phyloP scores from a whole-genome alignment of 2,888 invertebrate species.

The Alviniconcha strummeri region DNA sequence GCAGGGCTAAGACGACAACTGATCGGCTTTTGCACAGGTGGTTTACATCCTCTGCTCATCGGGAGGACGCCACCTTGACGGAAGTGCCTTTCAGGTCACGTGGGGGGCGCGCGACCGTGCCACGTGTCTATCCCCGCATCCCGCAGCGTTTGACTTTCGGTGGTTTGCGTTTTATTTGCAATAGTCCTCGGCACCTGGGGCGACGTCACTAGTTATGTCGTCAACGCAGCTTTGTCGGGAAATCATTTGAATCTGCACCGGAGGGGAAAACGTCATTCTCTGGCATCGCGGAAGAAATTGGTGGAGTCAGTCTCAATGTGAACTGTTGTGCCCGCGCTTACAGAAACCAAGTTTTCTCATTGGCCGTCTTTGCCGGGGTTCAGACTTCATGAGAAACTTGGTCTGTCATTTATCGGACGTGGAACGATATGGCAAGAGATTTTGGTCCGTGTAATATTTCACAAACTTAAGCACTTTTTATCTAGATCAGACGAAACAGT shows the following conservation, averaged over 20 bases:
- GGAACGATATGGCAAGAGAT: too few species aligned
- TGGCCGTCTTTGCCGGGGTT: too few species aligned
- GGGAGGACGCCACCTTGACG: slow-evolving; percentile 13
- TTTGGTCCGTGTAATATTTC: too few species aligned
- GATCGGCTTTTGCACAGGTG: background rate
- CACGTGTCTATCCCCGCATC: slow-evolving; percentile 7
- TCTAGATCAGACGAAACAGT: too few species aligned
- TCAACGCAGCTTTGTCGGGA: too few species aligned
- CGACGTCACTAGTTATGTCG: background rate
- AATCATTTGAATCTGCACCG: too few species aligned
- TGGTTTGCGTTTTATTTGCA: background rate
- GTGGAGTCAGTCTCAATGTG: too few species aligned
- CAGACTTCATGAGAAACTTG: too few species aligned
- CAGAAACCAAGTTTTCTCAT: background rate
- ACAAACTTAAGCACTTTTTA: too few species aligned
- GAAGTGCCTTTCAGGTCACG: slow-evolving; percentile 16
- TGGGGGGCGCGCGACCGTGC: background rate
- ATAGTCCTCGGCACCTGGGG: background rate
- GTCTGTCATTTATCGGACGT: too few species aligned
- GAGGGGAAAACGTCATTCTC: background rate
- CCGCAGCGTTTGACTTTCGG: background rate
- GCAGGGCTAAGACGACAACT: slow-evolving; percentile 2
- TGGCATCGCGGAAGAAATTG: background rate
- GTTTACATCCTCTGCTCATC: background rate
- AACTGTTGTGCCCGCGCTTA: too few species aligned